Conservation (phyloP, 1,140 invertebrate species). For the Orius insidiosus region DNA sequence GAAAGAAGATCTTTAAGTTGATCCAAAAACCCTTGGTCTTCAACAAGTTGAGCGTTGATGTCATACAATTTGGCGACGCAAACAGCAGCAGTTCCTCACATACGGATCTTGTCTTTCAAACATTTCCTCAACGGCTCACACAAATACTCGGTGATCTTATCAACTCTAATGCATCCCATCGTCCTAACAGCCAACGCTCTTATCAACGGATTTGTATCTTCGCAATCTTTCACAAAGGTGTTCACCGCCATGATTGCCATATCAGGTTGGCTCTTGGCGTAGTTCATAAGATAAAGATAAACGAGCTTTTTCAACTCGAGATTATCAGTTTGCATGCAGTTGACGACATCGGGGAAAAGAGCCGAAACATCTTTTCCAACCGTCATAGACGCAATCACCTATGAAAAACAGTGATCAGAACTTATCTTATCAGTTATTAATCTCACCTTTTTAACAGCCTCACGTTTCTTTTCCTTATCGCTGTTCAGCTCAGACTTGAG, state of each 20-base stretch:
- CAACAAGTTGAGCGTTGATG: conserved; percentile 92
- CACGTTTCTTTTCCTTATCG: conserved; percentile 99
- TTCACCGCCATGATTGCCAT: conserved; percentile 99
- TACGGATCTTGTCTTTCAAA: conserved; percentile 99
- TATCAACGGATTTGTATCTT: conserved; percentile 98
- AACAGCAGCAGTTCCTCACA: conserved; percentile 93
- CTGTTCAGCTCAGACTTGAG: conserved; percentile 97
- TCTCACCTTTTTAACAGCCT: conserved; percentile 99
- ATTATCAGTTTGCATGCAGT: conserved; percentile 99
- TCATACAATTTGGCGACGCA: conserved; percentile 99
- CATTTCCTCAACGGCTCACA: conserved; percentile 98
- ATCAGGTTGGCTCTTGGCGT: conserved; percentile 99
- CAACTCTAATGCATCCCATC: conserved; percentile 99
- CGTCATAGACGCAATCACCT: conserved; percentile 99
- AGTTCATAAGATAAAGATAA: conserved; percentile 99
- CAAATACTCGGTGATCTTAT: conserved; percentile 99
- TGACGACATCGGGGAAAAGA: conserved; percentile 96
- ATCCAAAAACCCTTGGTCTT: conserved; percentile 96
- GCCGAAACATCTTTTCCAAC: conserved; percentile 94
- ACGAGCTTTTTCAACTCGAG: conserved; percentile 98
- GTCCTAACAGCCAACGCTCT: conserved; percentile 94
- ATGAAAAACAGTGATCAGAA: conserved; percentile 7
- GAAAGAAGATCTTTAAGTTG: conserved; percentile 91
- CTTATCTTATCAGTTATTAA: conserved; percentile 26
- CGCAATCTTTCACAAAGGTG: conserved; percentile 99